phyloP scores from a whole-genome alignment of 2,113 vertebrate species.

The Notothenia coriiceps region DNA sequence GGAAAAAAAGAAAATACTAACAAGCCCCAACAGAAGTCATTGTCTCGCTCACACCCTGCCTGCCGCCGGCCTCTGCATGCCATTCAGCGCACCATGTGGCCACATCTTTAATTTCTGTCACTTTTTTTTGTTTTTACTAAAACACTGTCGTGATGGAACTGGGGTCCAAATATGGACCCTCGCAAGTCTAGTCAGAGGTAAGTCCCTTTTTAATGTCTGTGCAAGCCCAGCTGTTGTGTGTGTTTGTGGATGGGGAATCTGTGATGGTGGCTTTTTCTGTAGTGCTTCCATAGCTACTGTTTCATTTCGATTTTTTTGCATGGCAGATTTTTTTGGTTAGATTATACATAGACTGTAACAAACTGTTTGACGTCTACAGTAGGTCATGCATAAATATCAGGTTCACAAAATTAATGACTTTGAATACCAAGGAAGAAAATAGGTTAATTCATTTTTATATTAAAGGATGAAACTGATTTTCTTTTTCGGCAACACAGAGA shows the following conservation, averaged over 20 bases:
- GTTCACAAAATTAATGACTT: constrained; percentile 20
- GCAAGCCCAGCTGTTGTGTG: constrained; percentile 39
- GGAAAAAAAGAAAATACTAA: background rate
- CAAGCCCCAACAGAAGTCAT: background rate
- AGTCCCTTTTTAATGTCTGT: constrained; percentile 66
- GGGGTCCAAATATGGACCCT: constrained; percentile 80
- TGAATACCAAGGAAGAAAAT: background rate
- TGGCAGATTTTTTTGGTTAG: constrained; percentile 25
- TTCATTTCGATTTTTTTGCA: constrained; percentile 34
- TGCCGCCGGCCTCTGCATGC: constrained; percentile 40
- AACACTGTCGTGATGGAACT: constrained; percentile 80
- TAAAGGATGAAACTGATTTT: background rate
- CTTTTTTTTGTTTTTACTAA: constrained; percentile 80
- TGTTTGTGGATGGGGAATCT: constrained; percentile 35
- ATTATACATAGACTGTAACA: background rate
- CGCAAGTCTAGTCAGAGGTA: constrained; percentile 81
- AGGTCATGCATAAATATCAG: background rate
- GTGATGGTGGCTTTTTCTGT: constrained; percentile 40
- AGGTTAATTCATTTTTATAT: background rate
- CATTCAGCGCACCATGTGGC: constrained; percentile 38
- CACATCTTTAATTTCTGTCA: constrained; percentile 74
- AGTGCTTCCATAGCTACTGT: constrained; percentile 25
- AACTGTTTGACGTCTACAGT: background rate
- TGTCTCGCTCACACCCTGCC: background rate
- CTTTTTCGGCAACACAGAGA: background rate